Conservation (phyloP, 1,140 invertebrate species). For the Pseudomyrmex pallidus region DNA sequence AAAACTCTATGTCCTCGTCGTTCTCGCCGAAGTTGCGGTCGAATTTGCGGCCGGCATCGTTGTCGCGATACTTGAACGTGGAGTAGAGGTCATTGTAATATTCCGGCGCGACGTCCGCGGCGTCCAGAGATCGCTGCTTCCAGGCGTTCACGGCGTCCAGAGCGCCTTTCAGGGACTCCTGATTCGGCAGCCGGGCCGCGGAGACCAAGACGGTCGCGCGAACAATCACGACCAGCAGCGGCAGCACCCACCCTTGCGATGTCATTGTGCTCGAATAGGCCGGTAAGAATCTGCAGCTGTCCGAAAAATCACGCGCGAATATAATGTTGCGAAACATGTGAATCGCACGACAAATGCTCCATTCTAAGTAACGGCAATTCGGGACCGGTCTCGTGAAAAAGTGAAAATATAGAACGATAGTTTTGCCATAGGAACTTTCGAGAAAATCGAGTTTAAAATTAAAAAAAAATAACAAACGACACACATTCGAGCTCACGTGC, state of each 20-base stretch:
- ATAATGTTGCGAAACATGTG: too few relatives aligned
- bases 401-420: too few relatives aligned
- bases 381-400: too few relatives aligned
- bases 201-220: slow-evolving; percentile 63
- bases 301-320: neutral
- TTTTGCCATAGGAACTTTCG: too few relatives aligned
- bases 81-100: slow-evolving; percentile 76
- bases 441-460: too few relatives aligned
- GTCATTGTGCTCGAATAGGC: slow-evolving; percentile 26
- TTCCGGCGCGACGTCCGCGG: slow-evolving; percentile 69
- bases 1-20: slow-evolving; percentile 76
- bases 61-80: slow-evolving; percentile 77
- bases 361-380: too few relatives aligned
- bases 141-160: slow-evolving; percentile 81
- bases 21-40: slow-evolving; percentile 73
- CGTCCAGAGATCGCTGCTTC: slow-evolving; percentile 81
- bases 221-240: slow-evolving; percentile 67
- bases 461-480: too few relatives aligned
- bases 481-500: too few relatives aligned
- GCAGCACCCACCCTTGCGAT: slow-evolving; percentile 66
- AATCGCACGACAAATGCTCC: neutral
- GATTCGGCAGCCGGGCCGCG: slow-evolving; percentile 69
- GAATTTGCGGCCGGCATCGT: slow-evolving; percentile 70
- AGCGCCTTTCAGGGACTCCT: slow-evolving; percentile 82
- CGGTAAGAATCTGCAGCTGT: neutral